Evolutionary conservation across 2,113 vertebrate genomes (phyloP).

Genomic region (Gymnocephalus cernua): DNA sequence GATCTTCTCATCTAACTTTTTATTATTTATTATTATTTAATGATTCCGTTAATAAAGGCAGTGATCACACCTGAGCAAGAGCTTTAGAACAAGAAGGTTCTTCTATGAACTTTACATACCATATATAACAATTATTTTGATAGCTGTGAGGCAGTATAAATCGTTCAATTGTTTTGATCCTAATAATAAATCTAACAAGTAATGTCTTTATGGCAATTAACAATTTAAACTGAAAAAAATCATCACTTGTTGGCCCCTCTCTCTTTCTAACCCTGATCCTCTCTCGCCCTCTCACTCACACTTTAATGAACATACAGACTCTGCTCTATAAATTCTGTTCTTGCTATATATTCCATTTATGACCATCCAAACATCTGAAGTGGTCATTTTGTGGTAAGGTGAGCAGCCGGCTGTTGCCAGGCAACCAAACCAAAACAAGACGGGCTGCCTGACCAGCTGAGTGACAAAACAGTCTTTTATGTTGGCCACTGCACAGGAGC

Average conservation of each 20-base stretch:
- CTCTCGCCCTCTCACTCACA: conserved; percentile 14
- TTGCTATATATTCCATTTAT: conserved; percentile 56
- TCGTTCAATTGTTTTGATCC: too few species aligned
- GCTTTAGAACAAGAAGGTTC: too few species aligned
- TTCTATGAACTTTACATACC: too few species aligned
- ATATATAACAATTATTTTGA: too few species aligned
- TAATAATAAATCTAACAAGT: background rate
- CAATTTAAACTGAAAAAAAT: background rate
- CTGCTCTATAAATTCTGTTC: conserved; percentile 22
- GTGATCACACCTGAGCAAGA: too few species aligned
- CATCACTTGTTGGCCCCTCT: background rate
- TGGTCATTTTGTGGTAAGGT: conserved; percentile 44
- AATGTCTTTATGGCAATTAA: background rate
- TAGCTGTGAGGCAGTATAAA: too few species aligned
- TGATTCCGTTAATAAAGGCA: background rate
- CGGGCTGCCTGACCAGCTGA: conserved; percentile 16
- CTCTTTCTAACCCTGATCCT: background rate
- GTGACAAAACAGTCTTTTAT: conserved; percentile 17
- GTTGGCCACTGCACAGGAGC: background rate
- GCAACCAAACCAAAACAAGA: conserved; percentile 50
- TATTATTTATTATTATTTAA: too few species aligned
- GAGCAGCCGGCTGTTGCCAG: conserved; percentile 16
- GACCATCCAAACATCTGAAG: conserved; percentile 46
- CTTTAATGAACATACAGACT: conserved; percentile 10
- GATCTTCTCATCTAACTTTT: background rate